phyloP scores from a whole-genome alignment of 1,140 invertebrate species.

The Panagrolaimus sp. region DNA sequence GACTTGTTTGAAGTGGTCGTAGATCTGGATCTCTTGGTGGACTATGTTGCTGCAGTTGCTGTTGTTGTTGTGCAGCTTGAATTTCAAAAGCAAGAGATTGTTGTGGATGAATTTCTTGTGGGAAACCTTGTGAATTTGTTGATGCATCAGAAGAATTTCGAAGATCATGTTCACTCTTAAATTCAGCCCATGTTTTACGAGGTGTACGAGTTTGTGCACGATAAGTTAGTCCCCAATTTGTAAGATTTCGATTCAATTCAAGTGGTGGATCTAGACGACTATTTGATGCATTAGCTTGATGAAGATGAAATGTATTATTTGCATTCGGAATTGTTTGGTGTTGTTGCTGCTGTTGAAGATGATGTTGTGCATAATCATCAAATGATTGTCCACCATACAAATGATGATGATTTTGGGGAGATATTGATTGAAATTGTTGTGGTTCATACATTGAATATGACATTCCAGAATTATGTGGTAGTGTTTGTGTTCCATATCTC shows the following conservation, averaged over 20 bases:
- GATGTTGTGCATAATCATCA: constrained; percentile 22
- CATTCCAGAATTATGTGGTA: constrained; percentile 7
- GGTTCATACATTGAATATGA: constrained; percentile 16
- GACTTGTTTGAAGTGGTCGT: not conserved
- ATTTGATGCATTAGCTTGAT: constrained; percentile 41
- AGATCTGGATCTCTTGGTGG: constrained; percentile 22
- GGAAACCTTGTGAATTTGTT: not conserved
- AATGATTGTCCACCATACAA: constrained; percentile 17
- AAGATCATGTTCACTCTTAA: constrained; percentile 65
- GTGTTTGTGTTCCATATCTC: constrained; percentile 8
- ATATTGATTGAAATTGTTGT: constrained; percentile 10
- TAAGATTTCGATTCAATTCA: constrained; percentile 50
- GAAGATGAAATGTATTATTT: constrained; percentile 37
- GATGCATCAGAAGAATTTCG: constrained; percentile 69
- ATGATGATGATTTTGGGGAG: constrained; percentile 15
- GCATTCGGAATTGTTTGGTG: constrained; percentile 17
- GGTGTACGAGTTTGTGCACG: constrained; percentile 10
- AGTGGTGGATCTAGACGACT: constrained; percentile 45
- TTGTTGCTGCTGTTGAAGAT: constrained; percentile 37
- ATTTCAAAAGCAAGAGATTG: constrained; percentile 63
- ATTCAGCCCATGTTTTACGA: constrained; percentile 9
- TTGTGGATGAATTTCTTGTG: not conserved
- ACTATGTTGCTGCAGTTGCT: constrained; percentile 59
- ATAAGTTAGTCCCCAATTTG: constrained; percentile 56
- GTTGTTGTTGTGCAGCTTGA: constrained; percentile 67